These are phyloP conservation scores for Alfaro cultratus DNA, from an alignment of 2,797 vertebrate species.

Conservation along the genomic window DNA sequence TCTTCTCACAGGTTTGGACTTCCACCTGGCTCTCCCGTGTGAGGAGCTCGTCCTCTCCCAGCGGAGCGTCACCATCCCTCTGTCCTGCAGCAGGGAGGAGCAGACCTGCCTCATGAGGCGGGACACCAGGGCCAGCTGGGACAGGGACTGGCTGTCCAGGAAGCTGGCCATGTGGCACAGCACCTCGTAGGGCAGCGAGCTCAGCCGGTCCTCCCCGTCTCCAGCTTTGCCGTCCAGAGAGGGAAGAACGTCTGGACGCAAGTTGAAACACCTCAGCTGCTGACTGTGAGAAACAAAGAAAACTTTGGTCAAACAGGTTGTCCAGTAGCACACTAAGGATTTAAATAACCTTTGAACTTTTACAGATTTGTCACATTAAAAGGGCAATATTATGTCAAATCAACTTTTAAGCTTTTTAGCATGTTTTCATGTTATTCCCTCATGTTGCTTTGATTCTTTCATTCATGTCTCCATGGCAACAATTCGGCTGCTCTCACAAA, in stretches of 20 bases:
- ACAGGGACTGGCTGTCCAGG: slow-evolving; percentile 93
- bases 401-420: no score
- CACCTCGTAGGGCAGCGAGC: slow-evolving; percentile 88
- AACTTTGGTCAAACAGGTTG: not conserved
- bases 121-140: slow-evolving; percentile 93
- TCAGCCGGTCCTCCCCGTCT: slow-evolving; percentile 77
- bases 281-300: slow-evolving; percentile 39
- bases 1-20: slow-evolving; percentile 80
- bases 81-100: slow-evolving; percentile 88
- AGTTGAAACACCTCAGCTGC: slow-evolving; percentile 65
- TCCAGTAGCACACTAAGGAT: not conserved
- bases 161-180: slow-evolving; percentile 90
- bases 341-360: not conserved
- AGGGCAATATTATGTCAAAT: not conserved
- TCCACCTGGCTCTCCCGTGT: slow-evolving; percentile 64
- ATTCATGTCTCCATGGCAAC: no score
- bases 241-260: slow-evolving; percentile 45
- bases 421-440: no score
- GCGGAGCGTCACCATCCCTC: slow-evolving; percentile 91
- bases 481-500: no score
- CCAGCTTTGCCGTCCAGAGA: slow-evolving; percentile 3
- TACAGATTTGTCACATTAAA: not conserved
- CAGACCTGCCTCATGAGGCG: slow-evolving; percentile 91
- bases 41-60: slow-evolving; percentile 90
- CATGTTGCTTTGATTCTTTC: no score